Conservation (phyloP, 2,888 invertebrate species). For the Orchesellides sinensis region DNA sequence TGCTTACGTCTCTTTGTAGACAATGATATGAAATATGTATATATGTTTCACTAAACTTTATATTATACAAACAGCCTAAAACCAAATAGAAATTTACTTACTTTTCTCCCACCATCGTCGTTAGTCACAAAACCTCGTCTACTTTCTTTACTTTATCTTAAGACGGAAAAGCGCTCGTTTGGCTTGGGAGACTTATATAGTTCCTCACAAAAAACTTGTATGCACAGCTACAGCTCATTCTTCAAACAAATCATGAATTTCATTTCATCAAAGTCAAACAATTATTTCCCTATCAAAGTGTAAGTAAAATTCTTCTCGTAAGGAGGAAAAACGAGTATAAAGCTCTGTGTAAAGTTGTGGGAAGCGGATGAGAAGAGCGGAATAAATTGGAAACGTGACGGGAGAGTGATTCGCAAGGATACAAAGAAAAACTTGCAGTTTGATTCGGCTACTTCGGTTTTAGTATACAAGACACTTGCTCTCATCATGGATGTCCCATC, state of each 20-base stretch:
- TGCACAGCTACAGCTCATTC: conserved; percentile 55
- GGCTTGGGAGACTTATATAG: too few relatives aligned
- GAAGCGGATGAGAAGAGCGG: conserved; percentile 63
- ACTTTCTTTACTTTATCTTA: background rate
- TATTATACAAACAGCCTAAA: conserved; percentile 10
- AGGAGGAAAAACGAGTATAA: conserved; percentile 5
- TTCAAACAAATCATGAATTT: conserved; percentile 66
- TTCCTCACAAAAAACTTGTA: conserved; percentile 36
- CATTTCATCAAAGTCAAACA: conserved; percentile 66
- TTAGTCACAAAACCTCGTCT: too few relatives aligned
- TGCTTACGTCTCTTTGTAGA: too few relatives aligned
- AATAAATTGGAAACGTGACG: conserved; percentile 66
- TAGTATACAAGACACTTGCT: background rate
- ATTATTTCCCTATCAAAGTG: conserved; percentile 66
- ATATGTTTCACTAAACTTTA: too few relatives aligned
- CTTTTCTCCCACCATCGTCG: conserved; percentile 16
- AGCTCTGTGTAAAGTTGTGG: conserved; percentile 49
- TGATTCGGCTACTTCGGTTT: conserved; percentile 47
- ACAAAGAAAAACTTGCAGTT: conserved; percentile 51
- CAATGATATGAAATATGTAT: too few relatives aligned
- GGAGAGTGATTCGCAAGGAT: conserved; percentile 61
- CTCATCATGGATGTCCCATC: conserved; percentile 4
- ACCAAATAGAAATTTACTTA: conserved; percentile 50
- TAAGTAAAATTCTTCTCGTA: conserved; percentile 47
- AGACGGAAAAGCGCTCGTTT: background rate